Evolutionary conservation across 2,113 vertebrate genomes (phyloP).

Genomic region (Balaenoptera acutorostrata): DNA sequence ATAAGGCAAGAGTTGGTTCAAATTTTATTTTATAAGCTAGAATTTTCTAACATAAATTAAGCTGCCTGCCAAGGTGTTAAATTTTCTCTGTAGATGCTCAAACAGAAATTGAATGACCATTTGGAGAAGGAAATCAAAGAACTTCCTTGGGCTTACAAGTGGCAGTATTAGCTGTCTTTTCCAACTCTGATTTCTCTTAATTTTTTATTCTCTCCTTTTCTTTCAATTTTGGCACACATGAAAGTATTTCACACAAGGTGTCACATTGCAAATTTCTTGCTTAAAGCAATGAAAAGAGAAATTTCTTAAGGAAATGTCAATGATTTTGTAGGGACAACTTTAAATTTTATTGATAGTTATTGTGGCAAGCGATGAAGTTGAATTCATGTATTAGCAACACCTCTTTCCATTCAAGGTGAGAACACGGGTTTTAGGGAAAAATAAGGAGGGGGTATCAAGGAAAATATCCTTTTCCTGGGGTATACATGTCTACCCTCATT

Average conservation of each 20-base stretch:
- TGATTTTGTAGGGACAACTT: neutral
- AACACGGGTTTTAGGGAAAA: neutral
- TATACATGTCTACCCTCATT: neutral
- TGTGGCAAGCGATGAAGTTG: neutral
- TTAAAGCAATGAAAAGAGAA: neutral
- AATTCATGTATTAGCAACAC: neutral
- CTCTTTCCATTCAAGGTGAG: neutral
- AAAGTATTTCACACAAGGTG: accelerated
- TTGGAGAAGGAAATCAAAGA: neutral
- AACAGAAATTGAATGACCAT: neutral
- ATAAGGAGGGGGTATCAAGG: neutral
- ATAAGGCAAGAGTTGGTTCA: neutral
- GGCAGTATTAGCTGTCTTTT: neutral
- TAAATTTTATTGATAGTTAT: neutral
- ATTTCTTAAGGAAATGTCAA: neutral
- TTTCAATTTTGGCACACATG: neutral
- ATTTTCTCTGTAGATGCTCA: neutral
- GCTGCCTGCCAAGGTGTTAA: neutral
- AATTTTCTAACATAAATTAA: neutral
- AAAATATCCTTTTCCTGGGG: neutral
- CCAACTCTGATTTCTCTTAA: neutral
- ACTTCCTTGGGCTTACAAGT: neutral
- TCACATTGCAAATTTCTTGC: neutral
- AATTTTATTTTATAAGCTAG: neutral
- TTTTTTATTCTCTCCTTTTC: neutral